Conservation (phyloP, 2,888 invertebrate species). For the Pegoplata infirma region DNA sequence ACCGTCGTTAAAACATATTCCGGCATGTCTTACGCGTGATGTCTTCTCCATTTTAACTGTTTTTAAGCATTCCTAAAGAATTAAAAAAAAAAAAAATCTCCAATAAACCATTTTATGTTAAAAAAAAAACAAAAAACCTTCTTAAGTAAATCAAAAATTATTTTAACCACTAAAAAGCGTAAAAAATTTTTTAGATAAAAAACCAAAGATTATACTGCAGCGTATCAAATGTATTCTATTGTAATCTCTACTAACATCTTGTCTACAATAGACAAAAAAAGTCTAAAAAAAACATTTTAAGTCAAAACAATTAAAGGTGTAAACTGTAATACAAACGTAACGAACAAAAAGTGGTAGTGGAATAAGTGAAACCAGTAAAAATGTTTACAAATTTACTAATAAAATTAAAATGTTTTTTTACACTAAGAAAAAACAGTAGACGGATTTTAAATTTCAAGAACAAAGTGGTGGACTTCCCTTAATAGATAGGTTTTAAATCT, state of each 20-base stretch:
- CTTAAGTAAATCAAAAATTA: background rate
- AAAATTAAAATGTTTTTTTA: conserved; percentile 20
- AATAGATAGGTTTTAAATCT: too few relatives aligned
- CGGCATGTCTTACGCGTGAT: too few relatives aligned
- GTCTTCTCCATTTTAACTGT: too few relatives aligned
- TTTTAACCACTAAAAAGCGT: conserved; percentile 45
- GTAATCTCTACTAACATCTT: conserved; percentile 26
- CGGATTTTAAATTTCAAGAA: too few relatives aligned
- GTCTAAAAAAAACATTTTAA: conserved; percentile 40
- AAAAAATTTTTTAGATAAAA: conserved; percentile 25
- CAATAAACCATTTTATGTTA: too few relatives aligned
- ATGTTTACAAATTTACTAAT: conserved; percentile 21
- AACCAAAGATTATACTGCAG: conserved; percentile 21
- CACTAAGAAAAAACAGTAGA: background rate
- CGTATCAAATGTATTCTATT: conserved; percentile 27
- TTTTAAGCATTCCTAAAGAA: too few relatives aligned
- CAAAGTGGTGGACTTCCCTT: too few relatives aligned
- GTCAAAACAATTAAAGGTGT: conserved; percentile 69
- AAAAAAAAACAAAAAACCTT: background rate
- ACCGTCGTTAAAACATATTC: too few relatives aligned
- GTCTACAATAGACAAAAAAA: conserved; percentile 21
- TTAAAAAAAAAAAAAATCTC: too few relatives aligned
- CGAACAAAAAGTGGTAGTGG: conserved; percentile 43
- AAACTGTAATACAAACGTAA: conserved; percentile 71
- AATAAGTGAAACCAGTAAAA: conserved; percentile 22